Evolutionary conservation across 2,888 invertebrate species (phyloP).

Genomic region (Tanytarsus gracilentus): DNA sequence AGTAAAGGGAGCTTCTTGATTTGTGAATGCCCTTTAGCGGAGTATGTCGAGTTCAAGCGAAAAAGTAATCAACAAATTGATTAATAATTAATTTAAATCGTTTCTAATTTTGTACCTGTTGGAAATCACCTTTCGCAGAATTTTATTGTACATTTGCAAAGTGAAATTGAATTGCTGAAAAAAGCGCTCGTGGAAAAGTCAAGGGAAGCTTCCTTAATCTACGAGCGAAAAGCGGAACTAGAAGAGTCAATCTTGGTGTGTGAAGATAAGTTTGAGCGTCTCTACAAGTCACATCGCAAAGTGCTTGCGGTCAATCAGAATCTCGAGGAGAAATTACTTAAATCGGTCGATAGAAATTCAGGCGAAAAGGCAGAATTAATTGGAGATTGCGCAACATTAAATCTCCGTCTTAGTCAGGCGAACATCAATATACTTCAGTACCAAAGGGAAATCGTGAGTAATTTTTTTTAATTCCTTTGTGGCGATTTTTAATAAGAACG

Average conservation of each 20-base stretch:
- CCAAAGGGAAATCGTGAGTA: conserved; percentile 73
- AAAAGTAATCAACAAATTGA: not conserved
- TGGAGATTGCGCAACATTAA: conserved; percentile 76
- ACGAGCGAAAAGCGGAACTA: conserved; percentile 65
- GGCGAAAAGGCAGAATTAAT: conserved; percentile 79
- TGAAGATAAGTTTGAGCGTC: conserved; percentile 87
- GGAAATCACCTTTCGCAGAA: conserved; percentile 1
- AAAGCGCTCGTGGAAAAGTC: conserved; percentile 74
- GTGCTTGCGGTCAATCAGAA: conserved; percentile 92
- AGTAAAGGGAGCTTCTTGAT: too few species aligned
- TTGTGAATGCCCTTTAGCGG: too few species aligned
- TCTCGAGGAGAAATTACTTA: conserved; percentile 85
- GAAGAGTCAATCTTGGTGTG: conserved; percentile 77
- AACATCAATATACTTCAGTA: conserved; percentile 74
- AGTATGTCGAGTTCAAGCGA: not conserved
- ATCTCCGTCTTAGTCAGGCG: conserved; percentile 73
- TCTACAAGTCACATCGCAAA: conserved; percentile 86
- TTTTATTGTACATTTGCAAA: conserved; percentile 60
- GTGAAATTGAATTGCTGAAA: conserved; percentile 78
- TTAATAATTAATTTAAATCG: not conserved
- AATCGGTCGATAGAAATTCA: conserved; percentile 85
- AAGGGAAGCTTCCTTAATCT: conserved; percentile 72
- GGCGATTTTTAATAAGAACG: not conserved
- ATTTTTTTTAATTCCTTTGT: too few species aligned
- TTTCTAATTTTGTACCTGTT: not conserved